Evolutionary conservation across 2,797 vertebrate species (phyloP).

Genomic region (Rhodeus uyekii): DNA sequence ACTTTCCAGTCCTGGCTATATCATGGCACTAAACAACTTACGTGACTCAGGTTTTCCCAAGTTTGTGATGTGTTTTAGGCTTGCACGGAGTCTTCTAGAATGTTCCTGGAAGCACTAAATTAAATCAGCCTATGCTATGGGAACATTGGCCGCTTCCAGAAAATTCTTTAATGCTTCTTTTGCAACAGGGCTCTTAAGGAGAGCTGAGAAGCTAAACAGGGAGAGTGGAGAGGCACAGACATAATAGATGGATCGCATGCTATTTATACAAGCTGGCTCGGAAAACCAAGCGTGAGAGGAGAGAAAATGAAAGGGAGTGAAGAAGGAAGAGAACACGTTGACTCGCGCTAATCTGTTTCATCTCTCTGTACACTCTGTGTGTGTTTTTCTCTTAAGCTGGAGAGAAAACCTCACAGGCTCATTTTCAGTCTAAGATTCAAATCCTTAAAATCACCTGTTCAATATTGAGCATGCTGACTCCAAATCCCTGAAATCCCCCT

Average conservation of each 20-base stretch:
- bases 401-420: conserved; percentile 15
- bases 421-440: conserved; percentile 11
- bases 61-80: not conserved
- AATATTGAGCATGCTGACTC: not conserved
- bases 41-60: not conserved
- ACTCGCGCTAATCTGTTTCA: conserved; percentile 17
- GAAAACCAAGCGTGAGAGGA: not conserved
- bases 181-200: not conserved
- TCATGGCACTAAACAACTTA: not conserved
- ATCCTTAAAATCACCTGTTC: conserved; percentile 30
- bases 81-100: not conserved
- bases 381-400: not conserved
- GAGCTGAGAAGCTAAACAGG: conserved; percentile 30
- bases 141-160: not conserved
- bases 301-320: conserved; percentile 12
- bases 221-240: conserved; percentile 31
- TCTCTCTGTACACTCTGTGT: conserved; percentile 4
- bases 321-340: conserved; percentile 29
- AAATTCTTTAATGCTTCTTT: not conserved
- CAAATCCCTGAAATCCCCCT: conserved; percentile 24
- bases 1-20: not conserved
- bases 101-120: not conserved
- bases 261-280: conserved; percentile 38
- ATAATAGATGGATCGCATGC: conserved; percentile 39
- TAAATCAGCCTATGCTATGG: not conserved